phyloP scores from a whole-genome alignment of 2,888 invertebrate species.

The Acronicta psi region DNA sequence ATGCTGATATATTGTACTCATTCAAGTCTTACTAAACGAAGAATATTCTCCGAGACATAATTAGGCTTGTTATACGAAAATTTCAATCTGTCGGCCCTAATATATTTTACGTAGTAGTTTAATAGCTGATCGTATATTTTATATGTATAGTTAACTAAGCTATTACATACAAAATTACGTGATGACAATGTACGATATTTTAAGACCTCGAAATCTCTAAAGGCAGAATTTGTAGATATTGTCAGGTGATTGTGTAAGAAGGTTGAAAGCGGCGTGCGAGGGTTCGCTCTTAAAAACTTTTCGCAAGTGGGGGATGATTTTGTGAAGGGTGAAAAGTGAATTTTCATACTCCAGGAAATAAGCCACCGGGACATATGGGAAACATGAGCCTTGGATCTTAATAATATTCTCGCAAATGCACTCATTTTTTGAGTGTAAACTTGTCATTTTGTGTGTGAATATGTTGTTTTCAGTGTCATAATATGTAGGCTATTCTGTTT shows the following conservation, averaged over 20 bases:
- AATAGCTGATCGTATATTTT: conserved; percentile 10
- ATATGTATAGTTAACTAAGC: conserved; percentile 4
- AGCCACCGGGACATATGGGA: conserved; percentile 18
- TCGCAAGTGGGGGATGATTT: conserved; percentile 58
- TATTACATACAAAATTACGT: conserved; percentile 12
- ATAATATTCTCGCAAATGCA: not conserved
- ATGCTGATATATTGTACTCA: conserved; percentile 6
- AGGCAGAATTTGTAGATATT: conserved; percentile 69
- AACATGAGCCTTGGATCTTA: conserved; percentile 22
- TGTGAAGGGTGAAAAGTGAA: conserved; percentile 53
- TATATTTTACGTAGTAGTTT: conserved; percentile 27
- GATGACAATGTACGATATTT: conserved; percentile 1
- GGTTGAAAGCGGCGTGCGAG: conserved; percentile 61
- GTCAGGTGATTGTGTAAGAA: conserved; percentile 65
- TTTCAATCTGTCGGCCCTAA: conserved; percentile 33
- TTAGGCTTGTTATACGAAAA: conserved; percentile 25
- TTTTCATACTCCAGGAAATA: conserved; percentile 57
- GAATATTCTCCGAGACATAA: conserved; percentile 13
- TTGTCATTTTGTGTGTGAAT: too few relatives aligned
- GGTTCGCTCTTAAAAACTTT: conserved; percentile 64
- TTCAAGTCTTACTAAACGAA: conserved; percentile 3
- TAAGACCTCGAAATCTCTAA: conserved; percentile 16
- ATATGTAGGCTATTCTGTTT: too few relatives aligned
- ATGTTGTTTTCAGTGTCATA: too few relatives aligned
- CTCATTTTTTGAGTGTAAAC: too few relatives aligned